Percentiles rank a stretch among this genome's conserved stretches.
Evolutionary conservation across 2,797 vertebrate species (phyloP).

Genomic region (Poeciliopsis presidionis): DNA sequence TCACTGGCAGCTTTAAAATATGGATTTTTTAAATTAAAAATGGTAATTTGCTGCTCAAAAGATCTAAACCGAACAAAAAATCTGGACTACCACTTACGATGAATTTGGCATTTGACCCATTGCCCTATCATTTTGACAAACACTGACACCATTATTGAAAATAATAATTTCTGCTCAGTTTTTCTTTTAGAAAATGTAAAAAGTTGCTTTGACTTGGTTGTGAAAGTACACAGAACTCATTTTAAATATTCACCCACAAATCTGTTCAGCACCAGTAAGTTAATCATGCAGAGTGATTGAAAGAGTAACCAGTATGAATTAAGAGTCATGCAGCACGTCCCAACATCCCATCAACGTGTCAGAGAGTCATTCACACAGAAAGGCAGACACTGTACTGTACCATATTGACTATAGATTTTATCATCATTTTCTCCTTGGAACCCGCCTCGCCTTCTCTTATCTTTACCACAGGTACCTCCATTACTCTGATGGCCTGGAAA

Average conservation of each 20-base stretch:
- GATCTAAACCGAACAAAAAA: background rate
- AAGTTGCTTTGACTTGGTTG: constrained; percentile 40
- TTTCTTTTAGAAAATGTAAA: background rate
- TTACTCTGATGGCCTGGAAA: constrained; percentile 93
- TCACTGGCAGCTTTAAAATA: no score
- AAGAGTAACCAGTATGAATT: constrained; percentile 38
- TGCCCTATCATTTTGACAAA: background rate
- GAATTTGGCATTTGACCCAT: background rate
- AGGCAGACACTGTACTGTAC: constrained; percentile 82
- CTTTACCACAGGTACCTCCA: constrained; percentile 99
- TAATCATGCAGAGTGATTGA: constrained; percentile 51
- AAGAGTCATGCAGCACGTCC: constrained; percentile 66
- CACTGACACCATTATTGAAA: background rate
- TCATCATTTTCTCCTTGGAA: constrained; percentile 91
- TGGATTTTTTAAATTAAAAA: no score
- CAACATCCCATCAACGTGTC: constrained; percentile 60
- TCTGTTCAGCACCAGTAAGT: constrained; percentile 37
- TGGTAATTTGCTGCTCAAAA: no score
- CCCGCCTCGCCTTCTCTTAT: constrained; percentile 91
- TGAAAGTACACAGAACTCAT: constrained; percentile 17
- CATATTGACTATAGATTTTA: constrained; percentile 97
- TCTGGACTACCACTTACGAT: background rate
- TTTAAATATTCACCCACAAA: constrained; percentile 38
- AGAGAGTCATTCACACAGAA: constrained; percentile 39
- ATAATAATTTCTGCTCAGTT: background rate